Conservation (phyloP, 2,113 vertebrate species). For the Hystrix cristata region DNA sequence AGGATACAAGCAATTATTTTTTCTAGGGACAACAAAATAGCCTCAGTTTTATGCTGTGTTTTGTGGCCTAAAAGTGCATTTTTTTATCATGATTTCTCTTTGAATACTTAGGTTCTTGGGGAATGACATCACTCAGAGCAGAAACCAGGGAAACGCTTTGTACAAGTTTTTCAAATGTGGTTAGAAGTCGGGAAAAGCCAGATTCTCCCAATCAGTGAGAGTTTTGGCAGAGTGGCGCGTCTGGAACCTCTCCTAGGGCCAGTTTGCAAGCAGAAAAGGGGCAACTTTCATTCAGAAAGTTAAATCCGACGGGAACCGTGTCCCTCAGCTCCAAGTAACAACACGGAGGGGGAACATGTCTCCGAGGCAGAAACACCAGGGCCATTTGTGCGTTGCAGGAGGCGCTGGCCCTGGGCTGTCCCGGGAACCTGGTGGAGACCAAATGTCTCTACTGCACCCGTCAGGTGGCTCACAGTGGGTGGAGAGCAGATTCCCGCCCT, state of each 20-base stretch:
- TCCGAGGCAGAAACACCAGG: not conserved
- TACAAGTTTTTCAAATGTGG: conserved; percentile 74
- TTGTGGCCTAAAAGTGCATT: conserved; percentile 75
- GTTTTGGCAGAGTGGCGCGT: conserved; percentile 42
- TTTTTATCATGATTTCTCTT: conserved; percentile 78
- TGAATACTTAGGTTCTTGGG: conserved; percentile 77
- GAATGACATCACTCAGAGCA: conserved; percentile 81
- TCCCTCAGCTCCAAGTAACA: conserved; percentile 49
- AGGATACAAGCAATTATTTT: conserved; percentile 70
- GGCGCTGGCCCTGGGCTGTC: not conserved
- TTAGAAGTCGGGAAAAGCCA: conserved; percentile 60
- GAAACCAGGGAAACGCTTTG: conserved; percentile 69
- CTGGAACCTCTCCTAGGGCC: not conserved
- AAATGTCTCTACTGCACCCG: not conserved
- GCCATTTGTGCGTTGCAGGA: not conserved
- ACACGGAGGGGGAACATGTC: conserved; percentile 1
- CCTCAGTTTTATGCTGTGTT: conserved; percentile 68
- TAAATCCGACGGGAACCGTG: not conserved
- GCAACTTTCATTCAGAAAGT: conserved; percentile 70
- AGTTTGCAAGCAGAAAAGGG: not conserved
- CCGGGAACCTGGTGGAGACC: not conserved
- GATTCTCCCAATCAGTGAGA: conserved; percentile 76
- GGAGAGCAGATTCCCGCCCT: not conserved
- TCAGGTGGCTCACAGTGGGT: not conserved
- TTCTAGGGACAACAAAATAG: conserved; percentile 69